Base-by-base conservation (phyloP, 1,140 invertebrate species). In the Pseudomyrmex sp. region DNA sequence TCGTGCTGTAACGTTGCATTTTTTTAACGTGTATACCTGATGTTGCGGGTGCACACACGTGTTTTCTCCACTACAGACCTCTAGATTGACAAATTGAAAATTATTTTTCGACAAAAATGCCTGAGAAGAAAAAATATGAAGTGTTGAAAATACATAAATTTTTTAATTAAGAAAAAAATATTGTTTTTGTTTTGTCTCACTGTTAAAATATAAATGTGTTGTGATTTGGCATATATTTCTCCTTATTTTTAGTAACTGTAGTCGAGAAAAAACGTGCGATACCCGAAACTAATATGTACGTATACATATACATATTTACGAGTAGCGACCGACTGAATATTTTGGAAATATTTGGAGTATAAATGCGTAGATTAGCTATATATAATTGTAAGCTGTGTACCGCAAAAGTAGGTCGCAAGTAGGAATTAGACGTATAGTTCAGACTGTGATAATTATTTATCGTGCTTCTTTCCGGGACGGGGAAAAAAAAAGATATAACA, bases 381-480 rank as follows among this genome's bases (percentile, higher is more conserved):
- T 35, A 35, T 35, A 35, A 35, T 35, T 35, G 62, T 84, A 87
- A 86, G 75, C 65, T 58, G 50, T 83, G 65, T 77, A 56, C 56
- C 62, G 69, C 52, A 58, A 35, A 35, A 79, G 66, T 72, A 79
- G 58, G 77, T 58, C 73, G 66, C 61, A 77, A 68, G 68, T 83
- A 80, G 63, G n/a, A 35, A 48, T 88, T 90, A 90, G 88, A 89
- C 80, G 84, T 93, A 93, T 93, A 93, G 90, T 91, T 90, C 87
- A 92, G 91, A 93, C 93, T 93, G 93, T 93, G 93, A 93, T 93
- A 93, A 93, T 92, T 91, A 91, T 91, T 92, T 90, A 91, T 90
- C 91, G 90, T 90, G 89, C 88, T 90, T 91, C 79, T 89, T 69
- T 70, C 65, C 63, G 68, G 10, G 12, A 44, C 35, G 35, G n/a